These are phyloP conservation scores for Parascotia fuliginaria DNA, from an alignment of 2,888 invertebrate species.

Conservation along the genomic window DNA sequence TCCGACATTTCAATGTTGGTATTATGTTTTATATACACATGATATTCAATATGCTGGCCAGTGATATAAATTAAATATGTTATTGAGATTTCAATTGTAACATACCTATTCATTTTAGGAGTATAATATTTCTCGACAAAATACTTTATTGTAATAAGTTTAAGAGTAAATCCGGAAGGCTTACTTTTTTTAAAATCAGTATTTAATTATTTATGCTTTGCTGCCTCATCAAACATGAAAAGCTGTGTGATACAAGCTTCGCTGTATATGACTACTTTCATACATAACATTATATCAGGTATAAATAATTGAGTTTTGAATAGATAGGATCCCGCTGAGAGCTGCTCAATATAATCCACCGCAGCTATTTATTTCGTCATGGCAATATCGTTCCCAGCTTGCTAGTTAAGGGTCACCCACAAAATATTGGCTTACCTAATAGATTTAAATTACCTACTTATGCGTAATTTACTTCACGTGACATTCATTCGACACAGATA, in stretches of 20 bases:
- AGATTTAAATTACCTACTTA: neutral
- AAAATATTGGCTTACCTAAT: neutral
- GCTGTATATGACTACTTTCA: conserved; percentile 1
- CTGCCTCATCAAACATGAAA: conserved; percentile 28
- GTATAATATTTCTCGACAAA: conserved; percentile 8
- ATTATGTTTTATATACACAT: too few species aligned
- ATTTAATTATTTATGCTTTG: conserved; percentile 6
- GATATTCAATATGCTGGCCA: too few species aligned
- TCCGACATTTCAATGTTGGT: too few species aligned
- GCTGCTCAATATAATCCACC: neutral
- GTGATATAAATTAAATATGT: too few species aligned
- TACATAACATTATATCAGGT: conserved; percentile 9
- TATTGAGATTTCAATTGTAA: too few species aligned
- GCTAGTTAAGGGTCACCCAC: neutral
- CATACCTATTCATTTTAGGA: too few species aligned
- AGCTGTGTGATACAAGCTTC: neutral
- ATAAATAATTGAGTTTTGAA: conserved; percentile 23
- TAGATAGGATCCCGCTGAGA: conserved; percentile 13
- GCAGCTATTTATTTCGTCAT: neutral
- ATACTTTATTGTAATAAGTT: too few species aligned
- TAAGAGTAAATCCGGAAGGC: conserved; percentile 11
- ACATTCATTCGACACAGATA: too few species aligned
- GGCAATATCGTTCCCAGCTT: neutral
- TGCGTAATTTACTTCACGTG: too few species aligned
- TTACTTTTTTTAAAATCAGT: conserved; percentile 9